phyloP scores from a whole-genome alignment of 1,140 invertebrate species.

The Bilobella aurantiaca region DNA sequence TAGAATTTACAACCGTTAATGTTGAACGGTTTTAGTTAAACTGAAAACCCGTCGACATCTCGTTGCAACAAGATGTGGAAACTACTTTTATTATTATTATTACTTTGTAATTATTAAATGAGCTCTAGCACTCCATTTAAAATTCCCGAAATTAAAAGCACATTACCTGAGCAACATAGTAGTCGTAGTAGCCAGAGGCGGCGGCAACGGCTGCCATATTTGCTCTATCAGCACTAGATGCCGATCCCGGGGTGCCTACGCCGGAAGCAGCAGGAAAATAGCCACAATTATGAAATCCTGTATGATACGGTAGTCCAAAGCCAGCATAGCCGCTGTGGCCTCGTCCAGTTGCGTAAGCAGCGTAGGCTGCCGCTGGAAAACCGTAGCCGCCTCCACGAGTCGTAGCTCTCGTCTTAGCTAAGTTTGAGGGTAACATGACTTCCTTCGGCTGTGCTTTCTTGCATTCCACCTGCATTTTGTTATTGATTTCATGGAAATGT shows the following conservation, averaged over 20 bases:
- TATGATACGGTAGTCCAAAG: slow-evolving; percentile 89
- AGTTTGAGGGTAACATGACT: slow-evolving; percentile 91
- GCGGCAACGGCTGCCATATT: slow-evolving; percentile 31
- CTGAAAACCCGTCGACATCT: too few relatives aligned
- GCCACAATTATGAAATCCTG: slow-evolving; percentile 49
- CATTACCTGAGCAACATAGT: slow-evolving; percentile 35
- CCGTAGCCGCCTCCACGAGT: slow-evolving; percentile 77
- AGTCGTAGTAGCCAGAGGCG: slow-evolving; percentile 34
- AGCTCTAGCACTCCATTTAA: too few relatives aligned
- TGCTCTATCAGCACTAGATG: slow-evolving; percentile 31
- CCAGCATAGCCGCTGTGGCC: slow-evolving; percentile 91
- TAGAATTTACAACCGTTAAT: too few relatives aligned
- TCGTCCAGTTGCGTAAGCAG: slow-evolving; percentile 85
- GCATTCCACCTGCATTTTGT: slow-evolving; percentile 99
- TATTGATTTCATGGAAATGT: slow-evolving; percentile 99
- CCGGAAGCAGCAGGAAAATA: slow-evolving; percentile 39
- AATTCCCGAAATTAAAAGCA: too few relatives aligned
- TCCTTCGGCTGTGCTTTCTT: slow-evolving; percentile 99
- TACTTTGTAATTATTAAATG: too few relatives aligned
- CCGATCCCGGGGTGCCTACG: slow-evolving; percentile 30
- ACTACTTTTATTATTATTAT: too few relatives aligned
- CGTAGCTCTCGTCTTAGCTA: slow-evolving; percentile 83
- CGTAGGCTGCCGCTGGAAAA: slow-evolving; percentile 82
- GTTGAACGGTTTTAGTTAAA: too few relatives aligned
- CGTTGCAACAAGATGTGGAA: too few relatives aligned